Evolutionary conservation across 2,113 vertebrate genomes (phyloP), one percentile per base, ranked within the genome.

Genomic region (Elephas maximus): DNA sequence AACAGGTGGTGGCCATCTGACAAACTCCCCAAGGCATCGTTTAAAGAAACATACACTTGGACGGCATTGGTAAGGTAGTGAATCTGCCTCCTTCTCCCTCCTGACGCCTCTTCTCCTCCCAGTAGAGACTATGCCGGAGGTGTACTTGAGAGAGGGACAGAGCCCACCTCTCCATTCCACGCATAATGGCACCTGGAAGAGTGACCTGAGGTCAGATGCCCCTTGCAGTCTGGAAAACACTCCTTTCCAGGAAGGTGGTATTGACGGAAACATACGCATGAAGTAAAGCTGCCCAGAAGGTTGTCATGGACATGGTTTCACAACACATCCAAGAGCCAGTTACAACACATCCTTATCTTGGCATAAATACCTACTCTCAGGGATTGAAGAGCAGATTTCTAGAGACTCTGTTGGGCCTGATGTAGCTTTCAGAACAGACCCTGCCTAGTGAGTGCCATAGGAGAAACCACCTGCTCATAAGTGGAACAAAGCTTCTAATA

Each of bases 41-140:
- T 84, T 87, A 90, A 93, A 97, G 86, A 96, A 73, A 53, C 4
- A 82, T 2, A 44, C 30, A 17, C 48, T 86, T 48, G 33, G 62
- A 51, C 10, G 23, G 23, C 80, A n/a, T 26, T 73, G 73, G 15
- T 6, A 0, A 88, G 45, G 12, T 37, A 51, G 18, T 33, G n/a
- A 73, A 20, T 44, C n/a, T 62, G 30, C 57, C 62, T 82, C 69
- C 86, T 71, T 80, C 57, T 83, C 18, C 26, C 3, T 71, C 48
- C 45, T 44, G 28, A 77, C 17, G 53, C 3, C 0, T 28, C 62
- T 77, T 62, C 15, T 67, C 74, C 90, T 94, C 41, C 63, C 76
- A 67, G 0, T 10, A 28, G 48, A 92, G 85, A 83, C 48, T 67
- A 62, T 63, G 45, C 74, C 53, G 57, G 57, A 62, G 51, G 28